Conservation (phyloP, 2,888 invertebrate genomes). For the Chrysodeixis includens region DNA sequence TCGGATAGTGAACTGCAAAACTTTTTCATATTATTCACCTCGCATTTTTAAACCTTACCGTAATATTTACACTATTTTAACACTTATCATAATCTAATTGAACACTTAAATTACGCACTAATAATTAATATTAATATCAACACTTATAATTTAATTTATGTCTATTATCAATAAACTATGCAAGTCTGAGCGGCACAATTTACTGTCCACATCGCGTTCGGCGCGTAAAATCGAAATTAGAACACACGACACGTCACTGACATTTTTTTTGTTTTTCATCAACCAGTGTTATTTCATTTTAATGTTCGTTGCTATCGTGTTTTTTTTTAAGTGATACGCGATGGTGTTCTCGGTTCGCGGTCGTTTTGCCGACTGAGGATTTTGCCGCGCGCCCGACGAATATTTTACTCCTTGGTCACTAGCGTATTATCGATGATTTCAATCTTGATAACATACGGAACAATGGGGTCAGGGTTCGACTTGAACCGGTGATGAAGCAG, state of each 20-base stretch:
- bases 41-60: constrained; percentile 65
- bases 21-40: constrained; percentile 57
- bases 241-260: constrained; percentile 70
- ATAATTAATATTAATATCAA: constrained; percentile 42
- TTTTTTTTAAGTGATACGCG: constrained; percentile 60
- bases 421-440: constrained; percentile 83
- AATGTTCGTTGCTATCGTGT: constrained; percentile 61
- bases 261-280: constrained; percentile 65
- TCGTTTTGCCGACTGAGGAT: constrained; percentile 81
- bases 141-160: constrained; percentile 47
- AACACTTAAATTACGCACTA: constrained; percentile 37
- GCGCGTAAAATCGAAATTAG: constrained; percentile 75
- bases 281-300: constrained; percentile 68
- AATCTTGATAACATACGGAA: constrained; percentile 82
- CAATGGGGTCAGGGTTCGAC: constrained; percentile 84
- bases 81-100: constrained; percentile 53
- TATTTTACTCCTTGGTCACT: constrained; percentile 79
- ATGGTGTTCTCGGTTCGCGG: constrained; percentile 75
- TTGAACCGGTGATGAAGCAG: constrained; percentile 68
- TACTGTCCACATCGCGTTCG: constrained; percentile 64
- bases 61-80: constrained; percentile 55
- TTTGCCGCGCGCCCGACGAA: constrained; percentile 69
- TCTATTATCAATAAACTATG: constrained; percentile 58
- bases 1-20: constrained; percentile 7
- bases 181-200: constrained; percentile 52